Conservation (phyloP, 53 echinoderm and acorn worm genomes). For the Apostichopus leukothele region DNA sequence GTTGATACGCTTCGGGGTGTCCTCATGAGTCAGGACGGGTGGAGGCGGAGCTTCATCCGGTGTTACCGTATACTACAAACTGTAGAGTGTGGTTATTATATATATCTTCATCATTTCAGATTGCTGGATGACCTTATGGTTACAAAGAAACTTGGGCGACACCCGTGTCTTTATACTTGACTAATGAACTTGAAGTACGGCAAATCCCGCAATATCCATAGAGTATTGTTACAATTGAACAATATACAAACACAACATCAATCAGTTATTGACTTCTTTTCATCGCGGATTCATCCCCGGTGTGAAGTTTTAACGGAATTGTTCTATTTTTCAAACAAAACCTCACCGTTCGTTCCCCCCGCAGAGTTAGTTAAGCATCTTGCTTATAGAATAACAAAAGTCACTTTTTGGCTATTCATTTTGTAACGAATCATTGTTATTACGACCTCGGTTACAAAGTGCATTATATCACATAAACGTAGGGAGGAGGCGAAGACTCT, state of each 20-base stretch:
- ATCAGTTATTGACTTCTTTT: constrained; percentile 38
- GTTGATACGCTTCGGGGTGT: no score
- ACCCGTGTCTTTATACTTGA: neutral
- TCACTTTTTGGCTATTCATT: neutral
- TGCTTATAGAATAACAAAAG: constrained; percentile 31
- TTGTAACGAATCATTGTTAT: constrained; percentile 34
- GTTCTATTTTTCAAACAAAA: constrained; percentile 35
- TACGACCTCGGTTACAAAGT: constrained; percentile 19
- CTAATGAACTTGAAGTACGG: constrained; percentile 31
- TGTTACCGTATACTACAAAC: no score
- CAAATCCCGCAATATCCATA: constrained; percentile 23
- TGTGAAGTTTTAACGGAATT: constrained; percentile 38
- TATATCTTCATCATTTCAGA: neutral
- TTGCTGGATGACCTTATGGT: constrained; percentile 7
- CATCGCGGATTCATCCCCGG: neutral
- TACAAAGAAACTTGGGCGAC: constrained; percentile 12
- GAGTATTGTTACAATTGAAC: constrained; percentile 18
- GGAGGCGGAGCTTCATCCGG: no score
- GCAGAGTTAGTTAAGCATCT: constrained; percentile 34
- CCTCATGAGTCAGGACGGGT: no score
- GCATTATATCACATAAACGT: constrained; percentile 5
- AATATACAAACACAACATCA: constrained; percentile 28
- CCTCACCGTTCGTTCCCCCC: constrained; percentile 8
- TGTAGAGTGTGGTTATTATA: neutral
- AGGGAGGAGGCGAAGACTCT: neutral